Evolutionary conservation across 2,888 invertebrate genomes (phyloP), one percentile per base, ranked within the genome.

Genomic region (Cremastinae sp.): DNA sequence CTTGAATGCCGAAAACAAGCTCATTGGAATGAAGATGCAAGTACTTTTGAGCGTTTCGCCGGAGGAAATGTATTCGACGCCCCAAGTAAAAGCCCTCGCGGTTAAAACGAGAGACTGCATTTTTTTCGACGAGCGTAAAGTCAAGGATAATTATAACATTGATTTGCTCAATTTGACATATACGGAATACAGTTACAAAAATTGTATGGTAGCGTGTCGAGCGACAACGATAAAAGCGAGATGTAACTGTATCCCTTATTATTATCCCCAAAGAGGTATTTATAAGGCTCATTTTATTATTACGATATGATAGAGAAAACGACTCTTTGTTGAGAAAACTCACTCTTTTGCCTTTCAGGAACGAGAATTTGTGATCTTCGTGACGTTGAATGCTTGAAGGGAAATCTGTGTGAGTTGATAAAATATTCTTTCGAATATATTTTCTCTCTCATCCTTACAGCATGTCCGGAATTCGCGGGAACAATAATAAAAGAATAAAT

Each of bases 171-270:
- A 90, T 88, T 78, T 84, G 84, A 91, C 90, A 20, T 89, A n/a
- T 74, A 83, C 72, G 61, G 1, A 74, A 72, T 94, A 94, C 82
- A 92, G 93, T 0, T 94, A 92, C 75, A 91, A 92, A 76, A 95
- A 95, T 85, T 95, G 95, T 81, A 90, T 94, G 89, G 90, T 91
- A 0, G 92, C 92, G 78, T 92, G 93, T 81, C 91, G 93, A 39
- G 89, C 92, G 14, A 85, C 88, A 45, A 84, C 91, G 47, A 88
- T 92, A 0, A 87, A 87, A 16, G 83, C 85, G 2, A 79, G 85
- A 0, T 95, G 95, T 80, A 90, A 92, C 7, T 95, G 95, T 84
- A 86, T 93, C 0, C 94, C 94, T 0, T 90, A 91, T 73, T 92
- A 91, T 81, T 91, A 92, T 72, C 90, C 91, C 0, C 88, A 90